These are phyloP conservation scores for Drosophila biarmipes DNA, from an alignment of 1,140 invertebrate species.

Conservation along the genomic window DNA sequence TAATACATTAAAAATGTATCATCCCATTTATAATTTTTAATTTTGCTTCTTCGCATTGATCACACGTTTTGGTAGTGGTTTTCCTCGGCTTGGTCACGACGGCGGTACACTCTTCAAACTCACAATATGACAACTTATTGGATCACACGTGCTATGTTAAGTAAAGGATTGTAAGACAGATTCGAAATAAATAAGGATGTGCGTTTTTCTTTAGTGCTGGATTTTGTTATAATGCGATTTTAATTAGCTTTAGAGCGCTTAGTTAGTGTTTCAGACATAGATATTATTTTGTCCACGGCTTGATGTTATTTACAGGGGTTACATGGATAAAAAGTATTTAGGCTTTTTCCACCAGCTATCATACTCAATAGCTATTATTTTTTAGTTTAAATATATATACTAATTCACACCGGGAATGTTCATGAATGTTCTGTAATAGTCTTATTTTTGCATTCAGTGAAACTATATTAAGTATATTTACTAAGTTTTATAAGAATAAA, in stretches of 20 bases:
- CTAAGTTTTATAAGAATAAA: background rate
- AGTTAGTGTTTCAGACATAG: no score
- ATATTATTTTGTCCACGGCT: background rate
- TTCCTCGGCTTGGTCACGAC: background rate
- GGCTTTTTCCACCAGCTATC: no score
- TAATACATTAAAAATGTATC: constrained; percentile 11
- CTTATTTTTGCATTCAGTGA: background rate
- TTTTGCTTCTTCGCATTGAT: background rate
- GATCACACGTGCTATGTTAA: background rate
- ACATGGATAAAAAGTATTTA: no score
- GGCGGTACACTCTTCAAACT: background rate
- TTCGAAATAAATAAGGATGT: background rate
- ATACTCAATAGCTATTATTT: no score
- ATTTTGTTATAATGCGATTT: background rate
- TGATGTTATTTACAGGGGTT: background rate
- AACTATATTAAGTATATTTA: background rate
- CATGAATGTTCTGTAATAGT: no score
- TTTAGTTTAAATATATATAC: no score
- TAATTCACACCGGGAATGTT: no score
- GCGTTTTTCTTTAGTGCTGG: no score
- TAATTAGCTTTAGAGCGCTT: background rate
- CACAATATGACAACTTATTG: background rate
- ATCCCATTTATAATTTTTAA: constrained; percentile 5
- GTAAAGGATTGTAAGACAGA: background rate
- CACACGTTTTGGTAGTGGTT: background rate